Conservation (phyloP, 1,140 invertebrate species). For the Samia ricini region DNA sequence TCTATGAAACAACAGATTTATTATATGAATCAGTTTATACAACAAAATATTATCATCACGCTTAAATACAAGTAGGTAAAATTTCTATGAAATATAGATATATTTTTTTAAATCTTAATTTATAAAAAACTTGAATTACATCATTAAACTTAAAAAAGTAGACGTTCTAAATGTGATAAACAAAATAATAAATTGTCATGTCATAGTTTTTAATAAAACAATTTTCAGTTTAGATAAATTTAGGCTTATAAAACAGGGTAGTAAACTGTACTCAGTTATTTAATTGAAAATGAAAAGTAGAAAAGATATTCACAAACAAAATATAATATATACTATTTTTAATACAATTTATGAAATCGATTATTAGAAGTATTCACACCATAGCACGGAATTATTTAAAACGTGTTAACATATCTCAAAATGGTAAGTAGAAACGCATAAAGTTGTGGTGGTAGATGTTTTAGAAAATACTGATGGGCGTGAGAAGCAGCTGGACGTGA, state of each 20-base stretch:
- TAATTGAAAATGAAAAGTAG: too few species aligned
- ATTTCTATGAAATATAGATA: neutral
- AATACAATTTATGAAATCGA: neutral
- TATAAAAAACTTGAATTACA: too few species aligned
- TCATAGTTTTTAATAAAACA: too few species aligned
- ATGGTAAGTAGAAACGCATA: conserved; percentile 51
- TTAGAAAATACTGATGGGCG: conserved; percentile 49
- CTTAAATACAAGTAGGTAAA: neutral
- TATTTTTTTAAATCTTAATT: neutral
- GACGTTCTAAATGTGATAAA: too few species aligned
- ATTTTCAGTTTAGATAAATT: too few species aligned
- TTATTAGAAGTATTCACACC: neutral
- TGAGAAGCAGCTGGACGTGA: conserved; percentile 40
- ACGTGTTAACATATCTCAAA: conserved; percentile 44
- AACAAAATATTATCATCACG: neutral
- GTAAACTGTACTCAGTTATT: too few species aligned
- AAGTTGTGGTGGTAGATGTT: conserved; percentile 51
- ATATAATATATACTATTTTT: neutral
- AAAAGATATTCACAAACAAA: too few species aligned
- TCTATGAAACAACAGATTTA: neutral
- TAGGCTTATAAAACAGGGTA: too few species aligned
- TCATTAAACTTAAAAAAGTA: too few species aligned
- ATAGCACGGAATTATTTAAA: neutral
- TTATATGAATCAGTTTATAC: neutral
- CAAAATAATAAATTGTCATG: too few species aligned